Evolutionary conservation across 2,888 invertebrate genomes (phyloP).

Genomic region (Atrina japonica): DNA sequence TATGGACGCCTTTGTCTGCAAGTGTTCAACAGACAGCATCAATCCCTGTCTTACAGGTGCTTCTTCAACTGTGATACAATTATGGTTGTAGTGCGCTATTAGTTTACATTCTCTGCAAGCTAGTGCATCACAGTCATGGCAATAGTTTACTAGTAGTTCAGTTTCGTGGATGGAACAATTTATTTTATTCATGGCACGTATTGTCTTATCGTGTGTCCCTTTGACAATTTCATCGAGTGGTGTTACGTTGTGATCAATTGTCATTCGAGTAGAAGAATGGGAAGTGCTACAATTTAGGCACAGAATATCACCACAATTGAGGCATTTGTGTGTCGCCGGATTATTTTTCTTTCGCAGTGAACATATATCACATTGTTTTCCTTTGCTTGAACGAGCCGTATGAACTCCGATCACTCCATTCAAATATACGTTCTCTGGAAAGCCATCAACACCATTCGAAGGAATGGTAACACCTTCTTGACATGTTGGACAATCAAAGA

Average conservation of each 20-base stretch:
- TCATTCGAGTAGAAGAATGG: conserved; percentile 55
- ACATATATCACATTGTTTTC: conserved; percentile 54
- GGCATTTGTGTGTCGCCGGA: conserved; percentile 49
- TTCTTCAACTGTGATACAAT: conserved; percentile 41
- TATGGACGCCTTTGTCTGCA: conserved; percentile 43
- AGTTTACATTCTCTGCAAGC: conserved; percentile 57
- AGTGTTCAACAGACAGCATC: conserved; percentile 39
- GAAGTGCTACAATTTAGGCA: conserved; percentile 53
- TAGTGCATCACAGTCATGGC: conserved; percentile 49
- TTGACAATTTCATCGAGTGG: conserved; percentile 49
- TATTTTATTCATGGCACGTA: conserved; percentile 49
- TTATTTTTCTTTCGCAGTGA: conserved; percentile 48
- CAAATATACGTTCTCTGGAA: conserved; percentile 53
- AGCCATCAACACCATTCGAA: conserved; percentile 43
- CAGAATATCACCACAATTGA: conserved; percentile 56
- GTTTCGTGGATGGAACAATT: conserved; percentile 45
- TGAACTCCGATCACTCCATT: conserved; percentile 48
- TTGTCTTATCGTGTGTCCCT: conserved; percentile 49
- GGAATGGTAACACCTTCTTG: conserved; percentile 47
- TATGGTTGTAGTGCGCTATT: conserved; percentile 47
- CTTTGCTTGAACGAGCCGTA: conserved; percentile 45
- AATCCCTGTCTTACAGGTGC: conserved; percentile 46
- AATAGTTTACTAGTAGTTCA: conserved; percentile 52
- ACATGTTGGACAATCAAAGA: conserved; percentile 48
- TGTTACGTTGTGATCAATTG: conserved; percentile 50